A percentile compares a stretch with the other conserved stretches of the same genome.
phyloP scores from a whole-genome alignment of 2,888 invertebrate genomes.

The Heliothis peltigera region DNA sequence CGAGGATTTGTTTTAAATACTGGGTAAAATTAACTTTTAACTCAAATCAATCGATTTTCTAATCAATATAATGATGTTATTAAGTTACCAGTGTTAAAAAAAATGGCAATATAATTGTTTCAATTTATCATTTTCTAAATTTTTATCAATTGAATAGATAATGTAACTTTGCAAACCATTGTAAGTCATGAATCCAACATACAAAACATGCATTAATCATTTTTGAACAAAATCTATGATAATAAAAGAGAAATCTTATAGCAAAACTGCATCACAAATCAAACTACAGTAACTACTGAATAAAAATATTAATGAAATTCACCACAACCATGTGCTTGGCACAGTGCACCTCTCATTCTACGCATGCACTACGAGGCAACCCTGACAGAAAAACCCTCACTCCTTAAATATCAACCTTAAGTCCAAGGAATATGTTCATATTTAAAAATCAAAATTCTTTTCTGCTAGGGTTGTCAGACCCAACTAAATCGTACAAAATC shows the following conservation, averaged over 20 bases:
- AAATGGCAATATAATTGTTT: background rate
- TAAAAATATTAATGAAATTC: constrained; percentile 70
- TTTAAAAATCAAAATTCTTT: constrained; percentile 37
- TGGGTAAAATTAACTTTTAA: too few relatives aligned
- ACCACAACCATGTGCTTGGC: constrained; percentile 88
- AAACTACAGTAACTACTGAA: constrained; percentile 77
- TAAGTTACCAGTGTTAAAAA: too few relatives aligned
- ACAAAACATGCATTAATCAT: constrained; percentile 78
- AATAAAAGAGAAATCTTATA: constrained; percentile 84
- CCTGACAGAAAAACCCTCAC: constrained; percentile 51
- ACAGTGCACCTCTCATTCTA: constrained; percentile 83
- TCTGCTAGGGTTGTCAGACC: constrained; percentile 41
- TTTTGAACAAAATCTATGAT: constrained; percentile 71
- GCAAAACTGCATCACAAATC: constrained; percentile 87
- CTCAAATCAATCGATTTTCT: too few relatives aligned
- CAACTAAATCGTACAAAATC: constrained; percentile 53
- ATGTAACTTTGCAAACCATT: constrained; percentile 1
- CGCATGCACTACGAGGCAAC: constrained; percentile 84
- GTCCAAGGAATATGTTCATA: constrained; percentile 37
- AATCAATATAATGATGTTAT: too few relatives aligned
- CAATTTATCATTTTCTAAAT: too few relatives aligned
- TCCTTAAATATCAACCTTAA: constrained; percentile 55
- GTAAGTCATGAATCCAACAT: constrained; percentile 72
- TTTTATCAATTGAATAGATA: background rate
- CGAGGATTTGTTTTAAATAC: too few relatives aligned